phyloP scores from a whole-genome alignment of 2,888 invertebrate genomes.

The Esperia sulphurella region DNA sequence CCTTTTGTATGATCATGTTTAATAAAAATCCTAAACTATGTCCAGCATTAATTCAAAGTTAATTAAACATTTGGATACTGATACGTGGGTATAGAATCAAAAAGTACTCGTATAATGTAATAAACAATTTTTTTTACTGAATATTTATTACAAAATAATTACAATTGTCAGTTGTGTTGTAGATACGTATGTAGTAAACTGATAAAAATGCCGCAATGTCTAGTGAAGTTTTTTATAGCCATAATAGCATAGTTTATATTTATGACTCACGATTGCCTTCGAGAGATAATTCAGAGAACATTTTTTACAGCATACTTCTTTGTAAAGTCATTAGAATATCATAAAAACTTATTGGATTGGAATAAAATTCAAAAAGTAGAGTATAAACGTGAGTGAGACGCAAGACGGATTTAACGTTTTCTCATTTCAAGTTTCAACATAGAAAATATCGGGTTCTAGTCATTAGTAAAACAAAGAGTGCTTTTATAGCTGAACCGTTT shows the following conservation, averaged over 20 bases:
- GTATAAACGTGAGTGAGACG: no score
- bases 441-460: neutral
- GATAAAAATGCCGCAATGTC: neutral
- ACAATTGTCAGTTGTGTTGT: neutral
- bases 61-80: no score
- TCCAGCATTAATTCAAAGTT: no score
- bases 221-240: conserved; percentile 9
- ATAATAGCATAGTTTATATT: conserved; percentile 8
- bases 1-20: no score
- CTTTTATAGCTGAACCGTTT: conserved; percentile 11
- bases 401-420: no score
- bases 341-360: neutral
- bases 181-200: neutral
- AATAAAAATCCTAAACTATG: no score
- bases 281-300: conserved; percentile 7
- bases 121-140: no score
- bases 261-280: conserved; percentile 17
- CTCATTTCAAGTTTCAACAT: no score
- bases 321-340: neutral
- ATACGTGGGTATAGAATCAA: no score
- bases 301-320: conserved; percentile 5
- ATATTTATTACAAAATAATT: no score
- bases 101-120: no score
- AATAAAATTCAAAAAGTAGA: neutral
- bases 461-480: no score